Evolutionary conservation across 2,888 invertebrate species (phyloP).

Genomic region (Tyria jacobaeae): DNA sequence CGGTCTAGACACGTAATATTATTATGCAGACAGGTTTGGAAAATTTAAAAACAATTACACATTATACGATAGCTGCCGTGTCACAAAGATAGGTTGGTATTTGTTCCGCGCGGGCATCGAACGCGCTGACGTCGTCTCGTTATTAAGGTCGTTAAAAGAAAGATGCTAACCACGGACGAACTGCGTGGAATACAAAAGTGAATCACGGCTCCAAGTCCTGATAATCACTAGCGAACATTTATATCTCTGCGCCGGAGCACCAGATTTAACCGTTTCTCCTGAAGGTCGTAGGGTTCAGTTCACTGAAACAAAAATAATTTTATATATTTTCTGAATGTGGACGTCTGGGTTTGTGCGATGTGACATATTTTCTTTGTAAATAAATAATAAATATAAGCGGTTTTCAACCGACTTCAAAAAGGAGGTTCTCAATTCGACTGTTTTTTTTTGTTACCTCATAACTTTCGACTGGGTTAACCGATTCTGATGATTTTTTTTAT

Average conservation of each 20-base stretch:
- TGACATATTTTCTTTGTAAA: slow-evolving; percentile 5
- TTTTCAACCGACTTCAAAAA: too few species aligned
- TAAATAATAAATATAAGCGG: neutral
- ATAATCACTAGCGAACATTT: slow-evolving; percentile 24
- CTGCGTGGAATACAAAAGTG: slow-evolving; percentile 15
- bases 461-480: too few species aligned
- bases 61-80: too few species aligned
- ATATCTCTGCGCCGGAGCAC: slow-evolving; percentile 19
- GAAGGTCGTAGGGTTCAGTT: slow-evolving; percentile 41
- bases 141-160: slow-evolving; percentile 7
- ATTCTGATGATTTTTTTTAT: too few species aligned
- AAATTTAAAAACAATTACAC: too few species aligned
- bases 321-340: slow-evolving; percentile 4
- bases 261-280: slow-evolving; percentile 32
- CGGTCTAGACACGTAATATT: too few species aligned
- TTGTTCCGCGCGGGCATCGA: neutral
- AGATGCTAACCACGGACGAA: slow-evolving; percentile 2
- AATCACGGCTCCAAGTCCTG: slow-evolving; percentile 17
- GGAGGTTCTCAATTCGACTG: too few species aligned
- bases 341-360: slow-evolving; percentile 3
- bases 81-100: neutral
- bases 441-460: too few species aligned
- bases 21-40: too few species aligned
- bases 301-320: slow-evolving; percentile 20
- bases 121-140: neutral